Evolutionary conservation across 2,797 vertebrate species (phyloP).

Genomic region (Danio jaintianensis): DNA sequence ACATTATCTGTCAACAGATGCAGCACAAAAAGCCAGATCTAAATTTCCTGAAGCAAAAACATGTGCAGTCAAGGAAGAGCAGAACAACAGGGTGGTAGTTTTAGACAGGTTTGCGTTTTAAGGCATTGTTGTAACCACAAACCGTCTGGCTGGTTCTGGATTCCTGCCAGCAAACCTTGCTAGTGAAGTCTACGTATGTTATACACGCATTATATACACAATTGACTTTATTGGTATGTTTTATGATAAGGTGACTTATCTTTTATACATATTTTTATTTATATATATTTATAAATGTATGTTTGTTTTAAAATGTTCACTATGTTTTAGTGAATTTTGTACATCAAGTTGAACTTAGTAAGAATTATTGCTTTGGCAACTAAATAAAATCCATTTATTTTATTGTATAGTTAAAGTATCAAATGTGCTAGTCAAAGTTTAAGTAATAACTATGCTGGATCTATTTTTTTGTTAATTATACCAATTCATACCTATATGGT

Average conservation of each 20-base stretch:
- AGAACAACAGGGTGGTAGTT: neutral
- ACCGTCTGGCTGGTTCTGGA: neutral
- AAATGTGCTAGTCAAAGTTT: no score
- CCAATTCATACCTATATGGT: no score
- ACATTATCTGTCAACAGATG: slow-evolving; percentile 11
- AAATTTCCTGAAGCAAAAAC: slow-evolving; percentile 11
- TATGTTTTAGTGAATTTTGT: no score
- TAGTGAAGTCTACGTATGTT: neutral
- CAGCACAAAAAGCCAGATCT: neutral
- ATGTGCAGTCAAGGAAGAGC: neutral
- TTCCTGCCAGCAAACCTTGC: neutral
- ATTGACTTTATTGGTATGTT: neutral
- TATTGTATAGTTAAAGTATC: no score
- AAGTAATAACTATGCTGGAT: no score
- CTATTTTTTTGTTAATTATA: no score
- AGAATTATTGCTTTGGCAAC: no score
- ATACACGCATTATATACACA: neutral
- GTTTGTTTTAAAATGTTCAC: no score
- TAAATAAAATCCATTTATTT: no score
- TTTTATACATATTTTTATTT: neutral
- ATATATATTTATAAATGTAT: no score
- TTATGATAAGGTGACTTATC: neutral
- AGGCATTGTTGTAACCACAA: slow-evolving; percentile 17
- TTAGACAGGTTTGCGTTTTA: slow-evolving; percentile 12
- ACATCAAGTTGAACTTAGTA: no score